Evolutionary conservation across 2,888 invertebrate species (phyloP), one percentile per base, ranked within the genome.

Genomic region (Argyresthia albistria): DNA sequence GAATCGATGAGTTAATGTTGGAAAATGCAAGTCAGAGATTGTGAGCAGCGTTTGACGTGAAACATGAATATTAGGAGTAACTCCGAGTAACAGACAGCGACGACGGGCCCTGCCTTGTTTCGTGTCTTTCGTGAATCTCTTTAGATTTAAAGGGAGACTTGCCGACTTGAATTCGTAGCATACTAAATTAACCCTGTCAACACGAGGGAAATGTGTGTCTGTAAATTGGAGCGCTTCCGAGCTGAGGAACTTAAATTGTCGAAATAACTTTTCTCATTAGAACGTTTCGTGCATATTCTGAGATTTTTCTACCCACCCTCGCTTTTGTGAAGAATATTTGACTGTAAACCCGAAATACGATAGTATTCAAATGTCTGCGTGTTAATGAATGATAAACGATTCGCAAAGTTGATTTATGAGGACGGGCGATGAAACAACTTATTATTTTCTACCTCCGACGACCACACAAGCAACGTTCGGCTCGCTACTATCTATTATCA

Each of bases 21-120:
- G 56, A 58, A 58, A 56, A 57, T 54, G 65, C 61, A 60, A 65
- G 63, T 67, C 65, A 62, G 37, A 52, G 66, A 66, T 70, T 63
- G 57, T 50, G 58, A 69, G 68, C 65, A 6, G 8, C 9, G 39
- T 47, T 50, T 53, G 55, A 55, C 53, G 53, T 53, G 54, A 54
- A 56, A 59, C 55, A 55, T 45, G 45, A n/a, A 51, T 45, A 35
- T 43, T 36, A 42, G 35, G 16, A 25, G 11, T 11, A 25, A 9
- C 25, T 36, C 16, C 12, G 16, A 25, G 11, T 11, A 25, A 9
- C 25, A 25, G 46, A 25, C 25, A 25, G 25, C 25, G 25, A 25
- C 25, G 25, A 25, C 25, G 25, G 25, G 25, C 6, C 25, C 25
- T 25, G 25, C 25, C 25, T 25, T 25, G 25, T 25, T 25, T 25